Conservation (phyloP, 2,113 vertebrate genomes). For the Oriolus oriolus region DNA sequence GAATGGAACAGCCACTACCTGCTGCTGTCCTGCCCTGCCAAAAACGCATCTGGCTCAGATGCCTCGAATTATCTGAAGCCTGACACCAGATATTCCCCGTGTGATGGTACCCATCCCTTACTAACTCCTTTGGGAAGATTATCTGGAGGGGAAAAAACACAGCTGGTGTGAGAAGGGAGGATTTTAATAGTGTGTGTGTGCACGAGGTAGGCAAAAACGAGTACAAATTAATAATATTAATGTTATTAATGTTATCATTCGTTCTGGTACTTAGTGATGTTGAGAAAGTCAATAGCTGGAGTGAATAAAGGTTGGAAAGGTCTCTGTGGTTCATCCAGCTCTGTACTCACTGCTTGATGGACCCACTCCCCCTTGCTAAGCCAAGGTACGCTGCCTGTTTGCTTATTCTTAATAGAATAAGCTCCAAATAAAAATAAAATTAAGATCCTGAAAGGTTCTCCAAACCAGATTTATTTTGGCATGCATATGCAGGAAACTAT, state of each 20-base stretch:
- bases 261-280: neutral
- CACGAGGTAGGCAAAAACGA: neutral
- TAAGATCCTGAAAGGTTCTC: slow-evolving; percentile 71
- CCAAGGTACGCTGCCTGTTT: neutral
- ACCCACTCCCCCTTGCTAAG: neutral
- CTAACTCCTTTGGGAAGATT: neutral
- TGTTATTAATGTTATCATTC: neutral
- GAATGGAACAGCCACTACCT: neutral
- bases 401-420: slow-evolving; percentile 52
- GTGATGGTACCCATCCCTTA: neutral
- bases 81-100: neutral
- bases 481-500: slow-evolving; percentile 71
- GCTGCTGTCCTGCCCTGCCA: neutral
- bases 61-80: neutral
- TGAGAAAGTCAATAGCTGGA: neutral
- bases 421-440: slow-evolving; percentile 58
- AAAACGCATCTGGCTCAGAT: neutral
- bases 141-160: neutral
- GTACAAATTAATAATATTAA: neutral
- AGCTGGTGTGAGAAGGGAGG: neutral
- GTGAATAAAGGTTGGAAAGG: neutral
- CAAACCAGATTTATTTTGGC: slow-evolving; percentile 76
- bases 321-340: neutral
- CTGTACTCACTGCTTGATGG: neutral
- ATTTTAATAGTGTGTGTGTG: neutral